Conservation (phyloP, 1,140 invertebrate genomes). For the Adoxophyes honmai region DNA sequence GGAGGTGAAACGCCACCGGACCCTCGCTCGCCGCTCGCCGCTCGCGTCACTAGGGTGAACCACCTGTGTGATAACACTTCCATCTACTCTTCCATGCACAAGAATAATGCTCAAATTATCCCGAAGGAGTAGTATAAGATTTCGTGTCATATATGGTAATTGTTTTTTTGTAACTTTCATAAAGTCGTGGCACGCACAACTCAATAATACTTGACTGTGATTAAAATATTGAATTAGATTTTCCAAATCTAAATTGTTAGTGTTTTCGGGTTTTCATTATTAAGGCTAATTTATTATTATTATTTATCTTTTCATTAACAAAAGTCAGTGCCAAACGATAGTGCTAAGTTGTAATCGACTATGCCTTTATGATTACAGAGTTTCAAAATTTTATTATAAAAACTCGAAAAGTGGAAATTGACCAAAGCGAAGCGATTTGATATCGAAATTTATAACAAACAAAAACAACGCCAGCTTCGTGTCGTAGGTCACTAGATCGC, state of each 20-base stretch:
- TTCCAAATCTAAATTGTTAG: constrained; percentile 48
- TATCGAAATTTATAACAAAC: constrained; percentile 23
- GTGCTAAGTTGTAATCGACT: constrained; percentile 67
- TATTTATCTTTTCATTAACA: constrained; percentile 53
- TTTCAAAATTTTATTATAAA: constrained; percentile 46
- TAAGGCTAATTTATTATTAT: constrained; percentile 54
- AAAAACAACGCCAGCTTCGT: constrained; percentile 42
- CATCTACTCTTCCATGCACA: constrained; percentile 70
- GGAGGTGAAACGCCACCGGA: constrained; percentile 81
- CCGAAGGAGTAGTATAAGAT: constrained; percentile 69
- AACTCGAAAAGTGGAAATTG: constrained; percentile 34
- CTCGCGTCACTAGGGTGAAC: constrained; percentile 50
- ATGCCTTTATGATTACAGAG: constrained; percentile 49
- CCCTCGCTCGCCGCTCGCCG: constrained; percentile 28
- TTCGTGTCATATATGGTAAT: constrained; percentile 74
- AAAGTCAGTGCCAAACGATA: constrained; percentile 74
- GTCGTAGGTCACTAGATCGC: constrained; percentile 65
- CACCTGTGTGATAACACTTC: constrained; percentile 58
- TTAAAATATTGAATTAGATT: constrained; percentile 62
- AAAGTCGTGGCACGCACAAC: constrained; percentile 62
- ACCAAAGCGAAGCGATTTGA: constrained; percentile 41
- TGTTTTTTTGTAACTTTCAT: constrained; percentile 52
- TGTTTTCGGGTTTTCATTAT: constrained; percentile 42
- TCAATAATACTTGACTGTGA: constrained; percentile 66
- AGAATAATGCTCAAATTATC: constrained; percentile 73